A percentile compares a stretch with the other conserved stretches of the same genome.
These are phyloP conservation scores for Callimorpha dominula DNA, from an alignment of 2,888 invertebrate species.

Conservation along the genomic window DNA sequence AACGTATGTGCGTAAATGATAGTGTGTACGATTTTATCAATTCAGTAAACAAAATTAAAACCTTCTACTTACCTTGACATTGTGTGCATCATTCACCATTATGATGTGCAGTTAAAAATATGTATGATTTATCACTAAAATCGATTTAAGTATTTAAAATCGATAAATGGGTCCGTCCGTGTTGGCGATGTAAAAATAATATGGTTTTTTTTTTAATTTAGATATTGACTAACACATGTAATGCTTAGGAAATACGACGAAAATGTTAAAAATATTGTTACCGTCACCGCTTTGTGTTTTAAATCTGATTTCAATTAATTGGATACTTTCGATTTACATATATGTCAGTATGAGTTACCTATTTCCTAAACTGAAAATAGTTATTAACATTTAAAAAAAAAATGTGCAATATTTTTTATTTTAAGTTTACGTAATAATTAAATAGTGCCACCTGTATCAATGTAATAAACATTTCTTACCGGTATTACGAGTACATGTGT, in stretches of 20 bases:
- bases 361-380: neutral
- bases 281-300: conserved; percentile 3
- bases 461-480: conserved; percentile 32
- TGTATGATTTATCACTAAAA: conserved; percentile 9
- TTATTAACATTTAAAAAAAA: neutral
- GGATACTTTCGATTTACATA: too few species aligned
- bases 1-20: neutral
- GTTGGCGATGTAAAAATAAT: neutral
- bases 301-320: neutral
- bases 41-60: neutral
- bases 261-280: neutral
- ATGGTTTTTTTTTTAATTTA: neutral
- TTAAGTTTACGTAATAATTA: neutral
- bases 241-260: neutral
- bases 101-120: conserved; percentile 22
- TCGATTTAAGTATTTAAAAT: conserved; percentile 45
- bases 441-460: neutral
- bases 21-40: neutral
- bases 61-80: conserved; percentile 25
- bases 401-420: neutral
- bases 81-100: conserved; percentile 37
- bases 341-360: neutral
- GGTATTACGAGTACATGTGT: conserved; percentile 30
- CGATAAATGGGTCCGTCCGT: conserved; percentile 8
- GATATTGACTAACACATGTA: neutral